A percentile compares a stretch with the other conserved stretches of the same genome.
phyloP scores from a whole-genome alignment of 1,140 invertebrate genomes.

The Leucophenga varia region DNA sequence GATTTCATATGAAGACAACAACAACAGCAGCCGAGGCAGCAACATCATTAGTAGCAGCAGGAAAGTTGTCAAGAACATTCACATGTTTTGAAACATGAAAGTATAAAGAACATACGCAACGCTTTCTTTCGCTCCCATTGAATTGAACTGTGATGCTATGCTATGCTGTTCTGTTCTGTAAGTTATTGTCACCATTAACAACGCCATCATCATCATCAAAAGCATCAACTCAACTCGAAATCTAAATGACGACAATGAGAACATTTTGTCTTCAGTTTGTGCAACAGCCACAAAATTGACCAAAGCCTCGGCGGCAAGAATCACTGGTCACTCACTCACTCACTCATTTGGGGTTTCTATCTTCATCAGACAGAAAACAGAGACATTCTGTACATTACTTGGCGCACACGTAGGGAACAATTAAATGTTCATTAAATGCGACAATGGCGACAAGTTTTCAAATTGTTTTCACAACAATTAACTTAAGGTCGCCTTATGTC shows the following conservation, averaged over 20 bases:
- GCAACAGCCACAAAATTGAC: no score
- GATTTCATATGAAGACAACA: no score
- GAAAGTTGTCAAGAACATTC: background rate
- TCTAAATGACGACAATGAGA: slow-evolving; percentile 12
- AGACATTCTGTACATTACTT: slow-evolving; percentile 16
- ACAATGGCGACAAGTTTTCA: slow-evolving; percentile 27
- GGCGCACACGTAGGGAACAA: slow-evolving; percentile 39
- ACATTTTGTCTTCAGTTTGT: slow-evolving; percentile 40
- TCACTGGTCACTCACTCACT: background rate
- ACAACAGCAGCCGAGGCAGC: no score
- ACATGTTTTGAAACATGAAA: no score
- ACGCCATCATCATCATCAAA: background rate
- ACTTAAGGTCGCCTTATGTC: no score
- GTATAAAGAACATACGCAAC: slow-evolving; percentile 7
- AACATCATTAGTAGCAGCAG: background rate
- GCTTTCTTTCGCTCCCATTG: slow-evolving; percentile 21
- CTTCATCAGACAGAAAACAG: background rate
- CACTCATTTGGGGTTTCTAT: background rate
- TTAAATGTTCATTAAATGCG: slow-evolving; percentile 47
- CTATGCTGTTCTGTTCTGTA: slow-evolving; percentile 2
- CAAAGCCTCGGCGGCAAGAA: no score
- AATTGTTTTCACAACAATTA: slow-evolving; percentile 40
- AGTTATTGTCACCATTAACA: slow-evolving; percentile 1
- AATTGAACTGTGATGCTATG: slow-evolving; percentile 16
- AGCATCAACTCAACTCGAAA: no score